Percentiles rank a stretch among this genome's conserved stretches.
Evolutionary conservation across 2,888 invertebrate species (phyloP).

Genomic region (Gryllus longicercus): DNA sequence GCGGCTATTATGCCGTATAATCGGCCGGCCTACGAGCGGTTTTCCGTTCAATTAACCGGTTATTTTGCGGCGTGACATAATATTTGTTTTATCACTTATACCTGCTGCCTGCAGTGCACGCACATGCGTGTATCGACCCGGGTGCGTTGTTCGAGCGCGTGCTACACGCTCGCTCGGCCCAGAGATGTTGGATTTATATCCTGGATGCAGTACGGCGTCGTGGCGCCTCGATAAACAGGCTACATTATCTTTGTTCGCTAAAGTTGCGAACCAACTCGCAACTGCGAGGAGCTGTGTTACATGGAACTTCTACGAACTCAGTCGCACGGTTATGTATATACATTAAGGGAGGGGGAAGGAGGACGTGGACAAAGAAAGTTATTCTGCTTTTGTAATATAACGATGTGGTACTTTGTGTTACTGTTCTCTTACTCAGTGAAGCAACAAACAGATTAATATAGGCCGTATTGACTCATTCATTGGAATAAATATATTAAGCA

Average conservation of each 20-base stretch:
- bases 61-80: not conserved
- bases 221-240: constrained; percentile 17
- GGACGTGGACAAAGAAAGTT: too few species aligned
- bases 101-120: not conserved
- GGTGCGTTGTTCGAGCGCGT: too few species aligned
- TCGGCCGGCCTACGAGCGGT: not conserved
- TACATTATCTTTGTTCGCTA: constrained; percentile 9
- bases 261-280: not conserved
- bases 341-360: not conserved
- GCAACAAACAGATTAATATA: too few species aligned
- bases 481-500: too few species aligned
- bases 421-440: too few species aligned
- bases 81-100: constrained; percentile 1
- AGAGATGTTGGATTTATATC: not conserved
- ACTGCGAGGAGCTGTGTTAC: not conserved
- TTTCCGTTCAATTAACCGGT: not conserved
- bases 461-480: too few species aligned
- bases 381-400: not conserved
- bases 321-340: not conserved
- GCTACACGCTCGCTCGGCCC: too few species aligned
- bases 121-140: too few species aligned
- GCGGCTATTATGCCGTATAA: not conserved
- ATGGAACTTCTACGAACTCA: not conserved
- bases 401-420: not conserved
- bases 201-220: not conserved